Base-by-base conservation (phyloP, 2,113 vertebrate genomes). In the Empidonax alnorum region DNA sequence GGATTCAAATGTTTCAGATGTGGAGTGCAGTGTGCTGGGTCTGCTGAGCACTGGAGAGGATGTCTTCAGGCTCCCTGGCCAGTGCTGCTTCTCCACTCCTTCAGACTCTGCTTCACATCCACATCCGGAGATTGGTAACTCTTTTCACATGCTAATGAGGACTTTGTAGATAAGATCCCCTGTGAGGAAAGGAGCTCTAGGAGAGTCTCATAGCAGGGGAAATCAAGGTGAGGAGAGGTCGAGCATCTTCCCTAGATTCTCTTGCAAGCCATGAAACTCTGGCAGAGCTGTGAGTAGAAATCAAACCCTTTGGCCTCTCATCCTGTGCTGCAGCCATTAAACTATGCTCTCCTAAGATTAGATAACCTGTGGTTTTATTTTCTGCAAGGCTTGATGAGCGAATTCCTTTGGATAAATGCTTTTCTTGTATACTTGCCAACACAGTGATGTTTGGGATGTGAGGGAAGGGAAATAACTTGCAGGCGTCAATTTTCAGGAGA, bases 371-470 rank as follows among this genome's bases (percentile, higher is more conserved):
- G 73, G 11, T 91, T 95, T 96, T 84, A 39, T 33, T 68, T 50
- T 84, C 74, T 83, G 84, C 73, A 58, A 87, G 78, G 33, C 55
- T 47, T 62, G 90, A 71, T 94, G 91, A 94, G 72, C 69, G 89
- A 95, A 93, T 95, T 95, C 86, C 62, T 93, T 93, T 90, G 63
- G 74, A 80, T 76, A 93, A 95, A 94, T 95, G 84, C 37, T 86
- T 84, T 71, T 77, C 77, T 89, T 96, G 58, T 89, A 55, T 46
- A 8, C 59, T 91, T 95, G 90, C 96, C 93, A 96, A 44, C 37
- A 41, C 58, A 49, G 65, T 44, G 87, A 93, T 62, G 21, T 74
- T 53, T 90, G 67, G 76, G 91, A 85, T 9, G 5, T 27, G 44
- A 88, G 78, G 50, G 66, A 78, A 76, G 63, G 87, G 42, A 89